phyloP scores from a whole-genome alignment of 2,113 vertebrate genomes.

The Hiodon tergisus region DNA sequence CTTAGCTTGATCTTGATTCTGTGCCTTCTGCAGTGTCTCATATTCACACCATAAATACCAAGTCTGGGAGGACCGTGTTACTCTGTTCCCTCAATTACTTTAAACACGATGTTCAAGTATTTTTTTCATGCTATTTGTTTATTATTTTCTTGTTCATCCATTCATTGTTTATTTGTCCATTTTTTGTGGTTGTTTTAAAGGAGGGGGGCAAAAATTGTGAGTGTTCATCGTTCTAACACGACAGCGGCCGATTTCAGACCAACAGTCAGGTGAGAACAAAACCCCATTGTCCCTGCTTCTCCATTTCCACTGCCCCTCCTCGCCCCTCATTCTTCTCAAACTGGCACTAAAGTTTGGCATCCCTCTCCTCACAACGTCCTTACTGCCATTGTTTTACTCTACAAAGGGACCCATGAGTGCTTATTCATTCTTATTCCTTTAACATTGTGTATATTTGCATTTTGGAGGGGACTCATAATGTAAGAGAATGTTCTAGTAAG shows the following conservation, averaged over 20 bases:
- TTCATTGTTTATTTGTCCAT: constrained; percentile 27
- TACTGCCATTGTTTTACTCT: not conserved
- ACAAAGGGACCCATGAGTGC: not conserved
- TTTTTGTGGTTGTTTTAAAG: constrained; percentile 41
- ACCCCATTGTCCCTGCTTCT: not conserved
- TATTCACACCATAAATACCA: not conserved
- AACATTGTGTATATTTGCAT: not conserved
- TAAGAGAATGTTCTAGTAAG: no score
- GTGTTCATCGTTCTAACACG: constrained; percentile 59
- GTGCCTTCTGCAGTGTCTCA: not conserved
- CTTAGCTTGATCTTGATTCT: not conserved
- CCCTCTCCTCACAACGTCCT: not conserved
- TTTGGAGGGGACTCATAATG: not conserved
- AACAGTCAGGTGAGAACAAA: constrained; percentile 42
- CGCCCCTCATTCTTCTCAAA: not conserved
- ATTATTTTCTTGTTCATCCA: not conserved
- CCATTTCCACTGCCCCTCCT: not conserved
- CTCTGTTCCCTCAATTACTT: no score
- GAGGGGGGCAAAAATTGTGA: constrained; percentile 37
- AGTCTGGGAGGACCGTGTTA: not conserved
- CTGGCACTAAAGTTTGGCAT: not conserved
- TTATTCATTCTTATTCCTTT: not conserved
- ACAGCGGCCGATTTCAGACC: constrained; percentile 52
- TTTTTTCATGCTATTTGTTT: not conserved
- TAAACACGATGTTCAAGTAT: no score